A percentile compares a stretch with the other conserved stretches of the same genome.
Evolutionary conservation across 2,888 invertebrate genomes (phyloP).

Genomic region (Encarsia formosa): DNA sequence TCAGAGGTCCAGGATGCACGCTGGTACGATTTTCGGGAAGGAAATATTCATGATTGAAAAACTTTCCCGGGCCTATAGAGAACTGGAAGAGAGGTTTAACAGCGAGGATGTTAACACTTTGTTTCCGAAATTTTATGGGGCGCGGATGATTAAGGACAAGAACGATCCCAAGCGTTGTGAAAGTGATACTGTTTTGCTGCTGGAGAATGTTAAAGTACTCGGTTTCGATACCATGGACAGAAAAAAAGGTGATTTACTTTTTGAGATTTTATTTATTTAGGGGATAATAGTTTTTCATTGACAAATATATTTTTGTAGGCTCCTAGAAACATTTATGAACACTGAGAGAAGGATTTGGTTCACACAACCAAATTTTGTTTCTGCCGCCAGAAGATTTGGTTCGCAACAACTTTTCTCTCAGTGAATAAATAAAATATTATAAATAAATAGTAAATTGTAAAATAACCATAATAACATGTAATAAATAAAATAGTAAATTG

Average conservation of each 20-base stretch:
- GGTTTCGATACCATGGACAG: constrained; percentile 44
- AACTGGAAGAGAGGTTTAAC: constrained; percentile 49
- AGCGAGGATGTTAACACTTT: constrained; percentile 47
- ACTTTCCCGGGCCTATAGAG: constrained; percentile 52
- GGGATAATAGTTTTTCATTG: no score
- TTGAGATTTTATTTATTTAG: no score
- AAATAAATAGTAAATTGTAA: no score
- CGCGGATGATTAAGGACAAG: constrained; percentile 50
- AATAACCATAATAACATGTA: no score
- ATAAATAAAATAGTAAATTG: no score
- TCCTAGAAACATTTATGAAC: no score
- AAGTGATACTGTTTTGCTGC: constrained; percentile 57
- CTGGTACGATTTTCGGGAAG: constrained; percentile 56
- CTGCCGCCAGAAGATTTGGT: no score
- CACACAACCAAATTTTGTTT: no score
- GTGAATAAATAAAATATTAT: no score
- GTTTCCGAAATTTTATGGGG: constrained; percentile 58
- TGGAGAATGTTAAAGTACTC: constrained; percentile 56
- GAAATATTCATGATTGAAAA: constrained; percentile 57
- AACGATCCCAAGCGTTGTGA: constrained; percentile 47
- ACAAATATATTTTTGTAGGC: no score
- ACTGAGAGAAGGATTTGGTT: no score
- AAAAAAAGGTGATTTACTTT: background rate
- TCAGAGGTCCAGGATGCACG: constrained; percentile 55
- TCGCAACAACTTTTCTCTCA: no score